Evolutionary conservation across 2,888 invertebrate genomes (phyloP).

Genomic region (Hydriomena furcata): DNA sequence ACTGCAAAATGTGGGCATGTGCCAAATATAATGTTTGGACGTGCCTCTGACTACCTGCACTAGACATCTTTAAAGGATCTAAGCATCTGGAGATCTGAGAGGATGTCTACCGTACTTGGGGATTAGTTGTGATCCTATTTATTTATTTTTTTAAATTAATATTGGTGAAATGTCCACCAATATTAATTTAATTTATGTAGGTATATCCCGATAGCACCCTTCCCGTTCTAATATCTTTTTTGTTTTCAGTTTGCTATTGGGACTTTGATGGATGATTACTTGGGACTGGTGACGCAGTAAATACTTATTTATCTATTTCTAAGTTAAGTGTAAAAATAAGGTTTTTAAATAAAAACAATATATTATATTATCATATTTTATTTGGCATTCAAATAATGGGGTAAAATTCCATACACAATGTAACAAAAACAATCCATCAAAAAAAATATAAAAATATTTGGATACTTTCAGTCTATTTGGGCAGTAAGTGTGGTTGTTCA

Average conservation of each 20-base stretch:
- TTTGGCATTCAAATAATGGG: constrained; percentile 82
- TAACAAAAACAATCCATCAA: constrained; percentile 77
- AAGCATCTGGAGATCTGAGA: too few species aligned
- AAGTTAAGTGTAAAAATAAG: constrained; percentile 33
- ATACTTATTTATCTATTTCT: constrained; percentile 23
- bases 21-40: too few species aligned
- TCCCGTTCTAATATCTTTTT: too few species aligned
- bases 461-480: constrained; percentile 80
- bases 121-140: too few species aligned
- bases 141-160: too few species aligned
- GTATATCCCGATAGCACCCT: too few species aligned
- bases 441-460: constrained; percentile 76
- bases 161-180: too few species aligned
- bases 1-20: too few species aligned
- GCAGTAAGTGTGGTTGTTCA: constrained; percentile 61
- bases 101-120: too few species aligned
- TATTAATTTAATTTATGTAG: too few species aligned
- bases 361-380: constrained; percentile 63
- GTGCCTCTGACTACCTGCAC: too few species aligned
- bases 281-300: constrained; percentile 88
- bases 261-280: constrained; percentile 99
- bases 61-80: too few species aligned
- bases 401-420: constrained; percentile 73
- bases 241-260: constrained; percentile 97
- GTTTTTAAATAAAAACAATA: constrained; percentile 46